Conservation (phyloP, 2,888 invertebrate species). For the Heliconius hortense region DNA sequence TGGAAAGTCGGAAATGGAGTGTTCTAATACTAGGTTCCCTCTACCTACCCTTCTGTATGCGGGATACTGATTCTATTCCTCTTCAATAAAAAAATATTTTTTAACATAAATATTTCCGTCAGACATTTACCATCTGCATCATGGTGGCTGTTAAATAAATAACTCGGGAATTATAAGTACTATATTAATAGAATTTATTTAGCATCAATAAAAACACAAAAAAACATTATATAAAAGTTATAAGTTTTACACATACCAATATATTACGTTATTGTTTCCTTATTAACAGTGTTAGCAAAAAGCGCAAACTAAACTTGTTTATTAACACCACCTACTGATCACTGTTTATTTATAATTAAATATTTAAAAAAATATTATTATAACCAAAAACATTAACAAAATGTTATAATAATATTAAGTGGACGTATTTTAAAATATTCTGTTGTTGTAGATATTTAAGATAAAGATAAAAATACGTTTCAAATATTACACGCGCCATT, state of each 20-base stretch:
- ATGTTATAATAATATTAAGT: not conserved
- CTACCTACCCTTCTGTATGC: no score
- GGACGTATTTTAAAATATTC: not conserved
- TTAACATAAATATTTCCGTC: not conserved
- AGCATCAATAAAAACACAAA: not conserved
- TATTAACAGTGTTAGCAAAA: constrained; percentile 8
- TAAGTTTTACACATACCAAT: not conserved
- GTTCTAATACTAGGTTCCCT: no score
- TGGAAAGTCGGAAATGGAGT: no score
- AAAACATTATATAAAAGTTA: not conserved
- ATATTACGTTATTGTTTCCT: constrained; percentile 12
- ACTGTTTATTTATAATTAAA: not conserved
- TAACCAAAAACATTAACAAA: not conserved
- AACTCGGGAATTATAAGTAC: not conserved
- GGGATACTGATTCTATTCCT: no score
- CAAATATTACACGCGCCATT: no score
- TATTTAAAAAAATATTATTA: not conserved
- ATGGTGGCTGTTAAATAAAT: not conserved
- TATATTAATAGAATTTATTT: not conserved
- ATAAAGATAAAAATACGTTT: not conserved
- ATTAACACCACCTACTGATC: no score
- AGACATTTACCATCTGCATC: not conserved
- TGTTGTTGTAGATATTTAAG: not conserved
- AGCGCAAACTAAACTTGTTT: not conserved
- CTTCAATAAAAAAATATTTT: no score